Base-by-base conservation (phyloP, 2,797 vertebrate genomes). In the Cyclopterus lumpus region DNA sequence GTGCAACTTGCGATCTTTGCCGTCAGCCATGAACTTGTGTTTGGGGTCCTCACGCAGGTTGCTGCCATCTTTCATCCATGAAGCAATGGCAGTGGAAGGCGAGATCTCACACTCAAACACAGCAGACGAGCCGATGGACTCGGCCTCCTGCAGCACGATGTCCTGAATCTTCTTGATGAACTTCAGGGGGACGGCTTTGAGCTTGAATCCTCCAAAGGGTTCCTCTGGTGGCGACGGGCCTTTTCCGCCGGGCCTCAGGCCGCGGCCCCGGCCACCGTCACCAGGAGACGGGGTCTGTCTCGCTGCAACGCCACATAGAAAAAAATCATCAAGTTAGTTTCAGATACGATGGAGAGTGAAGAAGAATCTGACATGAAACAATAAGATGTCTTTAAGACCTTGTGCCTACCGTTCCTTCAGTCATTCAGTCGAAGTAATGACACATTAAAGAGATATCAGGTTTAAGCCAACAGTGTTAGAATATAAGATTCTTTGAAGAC, bases 271-370 rank as follows among this genome's bases (percentile, higher is more conserved):
- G 64, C 95, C 97, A 82, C 91, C 95, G 69, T 99, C 98, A 74
- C 96, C 96, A n/a, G 98, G 98, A 70, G 98, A 99, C 66, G 98
- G 98, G 42, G 98, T 99, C 94, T 97, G 97, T 93, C 95, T 97
- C 66, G 95, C 97, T 96, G 89, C 42, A 88, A 84, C n/a, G 61
- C 64, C 57, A 78, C 42, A 88, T 49, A 83, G 9, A 81, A 73
- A 28, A 80, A 77, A 69, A 36, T 65, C 14, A 60, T 53, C 6
- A 5, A 20, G 55, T 85, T 85, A 83, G 26, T 62, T 54, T 58
- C 22, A 71, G 51, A 49, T 6, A 26, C 32, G 5, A 24, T 16
- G 15, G 44, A 3, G 7, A 67, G 22, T 22, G 30, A 68, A 30
- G 42, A 64, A 30, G 32, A 64, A 55, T 24, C 11, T 60, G 38